Conservation (phyloP, 2,113 vertebrate species). For the Anoura caudifer region DNA sequence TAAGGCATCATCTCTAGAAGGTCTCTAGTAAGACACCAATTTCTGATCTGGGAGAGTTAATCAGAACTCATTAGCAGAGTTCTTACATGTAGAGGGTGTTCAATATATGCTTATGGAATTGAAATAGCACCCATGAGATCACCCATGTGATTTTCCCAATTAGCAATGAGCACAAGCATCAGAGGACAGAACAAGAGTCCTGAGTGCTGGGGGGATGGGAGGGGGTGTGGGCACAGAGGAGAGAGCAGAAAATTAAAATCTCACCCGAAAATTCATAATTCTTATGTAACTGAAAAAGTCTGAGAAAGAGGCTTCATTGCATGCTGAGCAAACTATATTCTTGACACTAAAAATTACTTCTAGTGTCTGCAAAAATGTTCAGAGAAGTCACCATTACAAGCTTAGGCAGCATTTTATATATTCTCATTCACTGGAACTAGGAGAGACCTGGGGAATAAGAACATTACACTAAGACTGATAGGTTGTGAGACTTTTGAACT, state of each 20-base stretch:
- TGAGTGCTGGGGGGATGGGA: neutral
- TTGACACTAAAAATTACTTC: constrained; percentile 17
- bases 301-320: neutral
- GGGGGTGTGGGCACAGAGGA: rapidly evolving
- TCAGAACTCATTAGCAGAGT: neutral
- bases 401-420: neutral
- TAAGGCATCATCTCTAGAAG: neutral
- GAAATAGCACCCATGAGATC: neutral
- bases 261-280: neutral
- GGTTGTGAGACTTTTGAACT: neutral
- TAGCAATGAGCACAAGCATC: neutral
- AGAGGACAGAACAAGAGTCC: neutral
- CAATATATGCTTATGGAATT: neutral
- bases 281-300: neutral
- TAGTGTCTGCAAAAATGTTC: neutral
- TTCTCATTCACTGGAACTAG: neutral
- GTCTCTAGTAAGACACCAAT: neutral
- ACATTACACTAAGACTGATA: neutral
- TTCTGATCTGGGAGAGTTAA: neutral
- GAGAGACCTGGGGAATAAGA: neutral
- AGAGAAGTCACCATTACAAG: neutral
- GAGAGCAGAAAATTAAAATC: neutral
- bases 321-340: neutral
- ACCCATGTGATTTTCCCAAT: neutral
- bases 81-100: neutral